Conservation (phyloP, 2,113 vertebrate genomes). For the Trichomycterus rosablanca region DNA sequence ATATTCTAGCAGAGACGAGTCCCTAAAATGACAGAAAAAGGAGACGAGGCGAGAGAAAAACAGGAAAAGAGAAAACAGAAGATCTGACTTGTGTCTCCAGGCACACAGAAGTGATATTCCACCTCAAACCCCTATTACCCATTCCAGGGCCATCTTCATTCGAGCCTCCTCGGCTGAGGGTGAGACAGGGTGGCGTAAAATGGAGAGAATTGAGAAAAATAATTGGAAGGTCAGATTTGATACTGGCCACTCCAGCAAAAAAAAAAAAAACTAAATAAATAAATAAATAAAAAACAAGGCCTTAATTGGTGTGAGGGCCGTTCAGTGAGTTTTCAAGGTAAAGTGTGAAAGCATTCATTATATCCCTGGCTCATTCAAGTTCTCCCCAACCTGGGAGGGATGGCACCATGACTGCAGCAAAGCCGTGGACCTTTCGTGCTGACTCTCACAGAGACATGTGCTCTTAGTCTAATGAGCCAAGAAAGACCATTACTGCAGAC, state of each 20-base stretch:
- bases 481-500: constrained; percentile 51
- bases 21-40: constrained; percentile 24
- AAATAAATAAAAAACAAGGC: no score
- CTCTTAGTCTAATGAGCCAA: constrained; percentile 59
- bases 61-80: constrained; percentile 15
- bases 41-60: constrained; percentile 12
- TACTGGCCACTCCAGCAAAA: constrained; percentile 66
- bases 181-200: constrained; percentile 58
- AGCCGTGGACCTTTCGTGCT: constrained; percentile 28
- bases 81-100: constrained; percentile 28
- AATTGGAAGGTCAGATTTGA: constrained; percentile 74
- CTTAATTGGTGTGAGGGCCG: constrained; percentile 69
- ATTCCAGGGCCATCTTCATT: constrained; percentile 52
- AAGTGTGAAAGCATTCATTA: constrained; percentile 76
- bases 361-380: constrained; percentile 51
- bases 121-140: constrained; percentile 52
- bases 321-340: constrained; percentile 65
- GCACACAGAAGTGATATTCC: constrained; percentile 32
- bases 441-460: constrained; percentile 42
- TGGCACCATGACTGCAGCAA: constrained; percentile 32
- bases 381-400: constrained; percentile 37
- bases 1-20: constrained; percentile 21
- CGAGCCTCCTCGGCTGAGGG: constrained; percentile 43
- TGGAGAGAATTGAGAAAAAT: constrained; percentile 65
- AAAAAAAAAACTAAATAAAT: no score